phyloP scores from a whole-genome alignment of 2,888 invertebrate genomes.

The Psococerastis gibbosa region DNA sequence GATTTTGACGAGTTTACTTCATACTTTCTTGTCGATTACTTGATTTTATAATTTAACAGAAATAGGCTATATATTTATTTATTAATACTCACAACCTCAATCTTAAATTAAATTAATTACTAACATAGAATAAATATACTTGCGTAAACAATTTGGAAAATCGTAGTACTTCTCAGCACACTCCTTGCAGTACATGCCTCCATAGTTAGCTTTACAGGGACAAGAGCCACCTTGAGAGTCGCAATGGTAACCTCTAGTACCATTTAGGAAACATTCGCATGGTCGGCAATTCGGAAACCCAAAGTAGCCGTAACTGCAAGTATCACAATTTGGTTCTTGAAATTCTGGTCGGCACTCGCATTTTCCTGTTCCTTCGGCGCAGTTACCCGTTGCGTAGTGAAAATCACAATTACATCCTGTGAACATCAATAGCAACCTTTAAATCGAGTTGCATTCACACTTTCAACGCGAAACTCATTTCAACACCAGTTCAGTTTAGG shows the following conservation, averaged over 20 bases:
- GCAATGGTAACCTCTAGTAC: slow-evolving; percentile 73
- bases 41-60: slow-evolving; percentile 1
- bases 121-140: slow-evolving; percentile 22
- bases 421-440: too few species aligned
- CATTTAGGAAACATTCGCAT: slow-evolving; percentile 83
- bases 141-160: slow-evolving; percentile 65
- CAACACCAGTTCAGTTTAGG: too few species aligned
- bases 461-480: too few species aligned
- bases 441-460: too few species aligned
- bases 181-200: slow-evolving; percentile 66
- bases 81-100: too few species aligned
- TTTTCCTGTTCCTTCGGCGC: slow-evolving; percentile 71
- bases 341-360: slow-evolving; percentile 78
- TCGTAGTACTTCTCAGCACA: slow-evolving; percentile 78
- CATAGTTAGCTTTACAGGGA: slow-evolving; percentile 75
- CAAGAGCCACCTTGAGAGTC: slow-evolving; percentile 68
- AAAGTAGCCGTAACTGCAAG: slow-evolving; percentile 78
- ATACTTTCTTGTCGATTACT: too few species aligned
- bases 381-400: slow-evolving; percentile 80
- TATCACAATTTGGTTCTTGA: slow-evolving; percentile 60
- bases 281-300: slow-evolving; percentile 82
- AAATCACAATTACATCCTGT: slow-evolving; percentile 75
- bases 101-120: slow-evolving; percentile 4
- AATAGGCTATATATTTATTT: too few species aligned
- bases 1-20: slow-evolving; percentile 4